Evolutionary conservation across 2,888 invertebrate genomes (phyloP), one percentile per base, ranked within the genome.

Genomic region (Cerceris ruficornis): DNA sequence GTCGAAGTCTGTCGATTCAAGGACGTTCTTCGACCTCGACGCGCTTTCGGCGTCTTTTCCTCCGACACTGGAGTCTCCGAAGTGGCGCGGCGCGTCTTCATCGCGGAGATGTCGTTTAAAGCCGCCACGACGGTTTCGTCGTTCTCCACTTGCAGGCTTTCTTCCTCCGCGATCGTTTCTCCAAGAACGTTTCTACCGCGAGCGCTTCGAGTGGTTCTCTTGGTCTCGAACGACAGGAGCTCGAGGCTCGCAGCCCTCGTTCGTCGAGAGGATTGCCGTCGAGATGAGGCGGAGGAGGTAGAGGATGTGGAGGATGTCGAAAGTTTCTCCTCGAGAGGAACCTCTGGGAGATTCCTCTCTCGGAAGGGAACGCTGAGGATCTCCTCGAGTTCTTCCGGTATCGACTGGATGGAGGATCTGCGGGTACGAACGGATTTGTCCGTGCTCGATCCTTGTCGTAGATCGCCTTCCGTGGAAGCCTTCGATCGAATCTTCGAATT

Each of bases 231-330:
- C 2, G 72, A 70, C 6, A 79, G 66, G 2, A 82, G 71, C 39
- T 91, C 90, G 0, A 88, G 87, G 59, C 91, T 91, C 0, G 79
- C 64, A 0, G 92, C 91, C 77, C 92, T 86, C 57, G 88, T 84
- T n/a, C 62, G 65, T 43, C 84, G 61, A n/a, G 61, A n/a, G 43
- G 13, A 61, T n/a, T 52, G 55, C 6, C 28, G 28, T 4, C 28
- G 28, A 28, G 28, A 28, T 1, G 28, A 28, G 28, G 4, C 28
- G 28, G 28, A 28, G 28, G 28, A 28, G 28, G 28, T 28, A 28
- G 28, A 28, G 28, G 28, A 28, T 28, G 54, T 8, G 13, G 70
- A 15, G 0, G 42, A 13, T 6, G n/a, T 41, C 4, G 77, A 65
- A 54, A 59, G 15, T 71, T 80, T 81, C 54, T 69, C 74, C 43